Conservation (phyloP, 1,140 invertebrate genomes). For the Pogonomyrmex californicus region DNA sequence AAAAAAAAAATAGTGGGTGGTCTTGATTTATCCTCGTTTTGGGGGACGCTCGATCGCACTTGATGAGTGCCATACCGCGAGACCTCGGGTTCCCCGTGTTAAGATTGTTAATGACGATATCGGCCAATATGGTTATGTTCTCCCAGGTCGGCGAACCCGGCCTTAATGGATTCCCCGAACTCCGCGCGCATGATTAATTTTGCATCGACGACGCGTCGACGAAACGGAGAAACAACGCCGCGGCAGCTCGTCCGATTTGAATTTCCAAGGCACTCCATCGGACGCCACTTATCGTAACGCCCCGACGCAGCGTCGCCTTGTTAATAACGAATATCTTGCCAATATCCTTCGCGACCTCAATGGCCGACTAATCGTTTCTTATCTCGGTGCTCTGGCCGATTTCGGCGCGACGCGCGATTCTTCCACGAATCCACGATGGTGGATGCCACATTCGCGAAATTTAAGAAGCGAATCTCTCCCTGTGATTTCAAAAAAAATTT, state of each 20-base stretch:
- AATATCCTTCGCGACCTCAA: slow-evolving; percentile 13
- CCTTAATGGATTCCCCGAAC: slow-evolving; percentile 85
- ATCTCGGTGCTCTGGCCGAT: slow-evolving; percentile 21
- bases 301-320: slow-evolving; percentile 37
- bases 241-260: slow-evolving; percentile 34
- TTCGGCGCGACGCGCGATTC: slow-evolving; percentile 14
- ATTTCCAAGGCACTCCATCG: slow-evolving; percentile 71
- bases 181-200: slow-evolving; percentile 86
- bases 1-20: slow-evolving; percentile 12
- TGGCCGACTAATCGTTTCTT: slow-evolving; percentile 20
- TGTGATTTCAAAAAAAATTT: not conserved
- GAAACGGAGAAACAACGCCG: slow-evolving; percentile 71
- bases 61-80: slow-evolving; percentile 61
- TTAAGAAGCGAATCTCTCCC: not conserved
- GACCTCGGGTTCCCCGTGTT: slow-evolving; percentile 53
- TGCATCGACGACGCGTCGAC: slow-evolving; percentile 73
- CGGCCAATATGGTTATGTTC: slow-evolving; percentile 68
- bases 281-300: slow-evolving; percentile 74
- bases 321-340: slow-evolving; percentile 35
- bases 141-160: slow-evolving; percentile 66
- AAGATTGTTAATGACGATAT: slow-evolving; percentile 78
- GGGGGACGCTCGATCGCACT: slow-evolving; percentile 62
- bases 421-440: slow-evolving; percentile 18
- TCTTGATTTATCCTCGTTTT: slow-evolving; percentile 74
- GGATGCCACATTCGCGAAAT: not conserved